Evolutionary conservation across 2,797 vertebrate species (phyloP).

Genomic region (Sciurus carolinensis): DNA sequence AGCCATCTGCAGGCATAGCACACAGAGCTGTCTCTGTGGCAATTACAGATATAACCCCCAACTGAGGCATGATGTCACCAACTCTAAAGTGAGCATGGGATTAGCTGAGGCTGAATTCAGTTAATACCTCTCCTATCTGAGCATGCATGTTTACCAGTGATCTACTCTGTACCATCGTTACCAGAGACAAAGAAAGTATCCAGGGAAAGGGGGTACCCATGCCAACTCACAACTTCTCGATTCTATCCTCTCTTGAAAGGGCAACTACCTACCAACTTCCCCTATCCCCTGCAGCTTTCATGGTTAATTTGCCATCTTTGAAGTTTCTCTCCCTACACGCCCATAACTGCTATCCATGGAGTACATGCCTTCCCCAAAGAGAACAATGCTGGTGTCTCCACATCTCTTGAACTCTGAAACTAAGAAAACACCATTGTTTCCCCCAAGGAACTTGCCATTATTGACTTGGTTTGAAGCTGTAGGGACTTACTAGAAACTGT

Average conservation of each 20-base stretch:
- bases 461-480: neutral
- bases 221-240: neutral
- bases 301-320: neutral
- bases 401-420: neutral
- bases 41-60: neutral
- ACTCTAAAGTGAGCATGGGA: neutral
- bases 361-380: accelerated
- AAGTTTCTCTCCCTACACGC: neutral
- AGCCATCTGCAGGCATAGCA: slow-evolving; percentile 73
- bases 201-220: neutral
- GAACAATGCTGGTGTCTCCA: neutral
- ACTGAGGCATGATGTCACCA: neutral
- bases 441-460: neutral
- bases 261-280: neutral
- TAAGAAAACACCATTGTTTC: neutral
- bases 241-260: neutral
- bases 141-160: neutral
- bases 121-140: neutral
- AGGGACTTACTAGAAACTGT: neutral
- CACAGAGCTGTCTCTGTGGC: neutral
- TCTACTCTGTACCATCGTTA: neutral
- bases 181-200: neutral
- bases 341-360: neutral
- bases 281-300: neutral
- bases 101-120: neutral